Percentiles rank a stretch among this genome's conserved stretches.
These are phyloP conservation scores for Spongia lamella DNA, from an alignment of 37 sponge, comb jelly and placozoan genomes.

Conservation along the genomic window DNA sequence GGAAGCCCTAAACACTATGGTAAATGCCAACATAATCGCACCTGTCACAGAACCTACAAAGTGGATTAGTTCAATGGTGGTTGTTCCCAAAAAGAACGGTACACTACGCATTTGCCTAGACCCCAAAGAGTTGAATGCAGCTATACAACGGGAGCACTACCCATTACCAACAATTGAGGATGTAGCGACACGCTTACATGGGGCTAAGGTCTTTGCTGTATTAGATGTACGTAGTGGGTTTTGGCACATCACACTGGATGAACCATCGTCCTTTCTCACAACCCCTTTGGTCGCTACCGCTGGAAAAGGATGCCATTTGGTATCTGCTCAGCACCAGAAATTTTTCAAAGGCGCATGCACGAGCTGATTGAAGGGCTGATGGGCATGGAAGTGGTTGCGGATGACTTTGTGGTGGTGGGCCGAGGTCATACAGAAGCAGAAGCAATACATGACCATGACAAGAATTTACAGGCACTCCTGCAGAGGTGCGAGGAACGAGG, in stretches of 20 bases:
- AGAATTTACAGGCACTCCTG: conserved; percentile 32
- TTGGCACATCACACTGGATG: too few relatives aligned
- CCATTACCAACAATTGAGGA: not conserved
- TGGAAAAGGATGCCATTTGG: conserved; percentile 50
- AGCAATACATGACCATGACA: conserved; percentile 25
- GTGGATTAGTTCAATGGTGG: conserved; percentile 52
- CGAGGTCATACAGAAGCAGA: too few relatives aligned
- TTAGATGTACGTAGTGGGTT: not conserved
- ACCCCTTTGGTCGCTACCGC: conserved; percentile 51
- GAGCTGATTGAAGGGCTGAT: conserved; percentile 15
- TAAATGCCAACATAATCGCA: conserved; percentile 2
- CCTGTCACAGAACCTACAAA: conserved; percentile 21
- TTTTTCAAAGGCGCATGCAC: conserved; percentile 45
- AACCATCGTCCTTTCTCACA: too few relatives aligned
- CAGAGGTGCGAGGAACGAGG: conserved; percentile 9
- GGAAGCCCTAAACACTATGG: conserved; percentile 8
- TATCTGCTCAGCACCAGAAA: conserved; percentile 42
- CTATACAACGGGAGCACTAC: conserved; percentile 27
- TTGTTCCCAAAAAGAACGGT: conserved; percentile 29
- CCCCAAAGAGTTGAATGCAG: conserved; percentile 28
- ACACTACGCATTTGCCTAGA: conserved; percentile 50
- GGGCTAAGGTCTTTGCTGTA: too few relatives aligned
- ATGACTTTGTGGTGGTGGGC: not conserved
- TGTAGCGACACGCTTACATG: too few relatives aligned
- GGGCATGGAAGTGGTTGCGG: too few relatives aligned